Evolutionary conservation across 2,888 invertebrate species (phyloP), one percentile per base, ranked within the genome.

Genomic region (Pelosia muscerda): DNA sequence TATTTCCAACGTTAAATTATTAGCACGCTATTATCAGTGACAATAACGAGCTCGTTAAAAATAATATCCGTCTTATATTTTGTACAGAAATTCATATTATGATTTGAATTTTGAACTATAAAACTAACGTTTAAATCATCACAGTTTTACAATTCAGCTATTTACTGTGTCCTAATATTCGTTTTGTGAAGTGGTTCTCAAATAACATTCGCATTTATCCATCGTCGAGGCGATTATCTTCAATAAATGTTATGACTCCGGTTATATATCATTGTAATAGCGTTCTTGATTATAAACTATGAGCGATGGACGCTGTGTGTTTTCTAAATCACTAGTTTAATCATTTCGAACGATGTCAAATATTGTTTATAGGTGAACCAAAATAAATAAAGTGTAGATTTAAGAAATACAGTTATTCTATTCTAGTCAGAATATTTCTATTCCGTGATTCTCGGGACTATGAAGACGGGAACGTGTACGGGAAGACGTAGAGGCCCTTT

Each of bases 1-100:
- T 38, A n/a, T 57, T 34, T 42, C 42, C 2, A 22, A 28, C 57
- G 31, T 64, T 28, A 56, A 64, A 49, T 64, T 64, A 56, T 56
- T 64, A 57, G 42, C 56, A 56, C 26, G n/a, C 57, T 38, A 58
- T 58, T 64, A 64, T 22, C 22, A 25, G 19, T 34, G 57, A 64
- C 28, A 49, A 64, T 64, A 58, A 58, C 38, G 42, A 57, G 6
- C 26, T 28, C 28, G 22, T 64, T 57, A 49, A 58, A 25, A n/a
- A 64, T 22, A 58, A 58, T 22, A 28, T 31, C 4, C 57, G 28
- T 22, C 13, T 49, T 28, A 64, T 42, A 58, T 64, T 42, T 55
- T 38, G 11, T 19, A 31, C 28, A 28, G 23, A 64, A 58, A 22
- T n/a, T n/a, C 57, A 49, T 11, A 57, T 64, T 61, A 56, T 63